phyloP scores from a whole-genome alignment of 2,797 vertebrate genomes.

The Rachycentron canadum region DNA sequence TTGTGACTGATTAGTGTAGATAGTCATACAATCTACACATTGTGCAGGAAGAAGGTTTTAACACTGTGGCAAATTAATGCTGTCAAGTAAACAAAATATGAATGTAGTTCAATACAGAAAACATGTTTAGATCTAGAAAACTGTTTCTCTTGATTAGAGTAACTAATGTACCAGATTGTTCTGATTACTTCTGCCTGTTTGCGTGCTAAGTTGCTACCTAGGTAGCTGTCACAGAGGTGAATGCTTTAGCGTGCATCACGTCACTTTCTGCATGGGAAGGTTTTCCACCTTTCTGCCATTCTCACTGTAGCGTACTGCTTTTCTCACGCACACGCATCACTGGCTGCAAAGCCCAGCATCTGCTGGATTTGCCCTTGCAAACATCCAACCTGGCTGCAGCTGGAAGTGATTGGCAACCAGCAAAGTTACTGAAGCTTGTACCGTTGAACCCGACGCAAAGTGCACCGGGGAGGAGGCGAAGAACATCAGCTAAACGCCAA shows the following conservation, averaged over 20 bases:
- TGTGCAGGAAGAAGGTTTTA: background rate
- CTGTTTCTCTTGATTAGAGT: background rate
- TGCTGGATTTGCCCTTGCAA: constrained; percentile 20
- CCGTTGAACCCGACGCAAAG: background rate
- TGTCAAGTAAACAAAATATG: background rate
- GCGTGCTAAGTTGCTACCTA: background rate
- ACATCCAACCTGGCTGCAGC: constrained; percentile 19
- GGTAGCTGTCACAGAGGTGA: background rate
- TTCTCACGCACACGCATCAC: constrained; percentile 8
- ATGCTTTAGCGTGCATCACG: background rate
- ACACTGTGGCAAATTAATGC: background rate
- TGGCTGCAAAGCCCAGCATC: constrained; percentile 20
- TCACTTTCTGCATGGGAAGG: constrained; percentile 23
- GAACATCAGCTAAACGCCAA: constrained; percentile 16
- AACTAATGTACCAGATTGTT: background rate
- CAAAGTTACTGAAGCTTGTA: background rate
- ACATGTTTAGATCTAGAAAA: background rate
- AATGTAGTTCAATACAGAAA: background rate
- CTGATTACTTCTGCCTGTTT: background rate
- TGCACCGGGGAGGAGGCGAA: background rate
- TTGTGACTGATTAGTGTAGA: too few relatives aligned
- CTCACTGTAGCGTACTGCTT: background rate
- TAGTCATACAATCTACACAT: background rate
- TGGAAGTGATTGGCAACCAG: constrained; percentile 5
- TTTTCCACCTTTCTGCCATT: constrained; percentile 26